Percentiles rank a stretch among this genome's conserved stretches.
These are phyloP conservation scores for Clunio marinus DNA, from an alignment of 2,888 invertebrate genomes.

Conservation along the genomic window DNA sequence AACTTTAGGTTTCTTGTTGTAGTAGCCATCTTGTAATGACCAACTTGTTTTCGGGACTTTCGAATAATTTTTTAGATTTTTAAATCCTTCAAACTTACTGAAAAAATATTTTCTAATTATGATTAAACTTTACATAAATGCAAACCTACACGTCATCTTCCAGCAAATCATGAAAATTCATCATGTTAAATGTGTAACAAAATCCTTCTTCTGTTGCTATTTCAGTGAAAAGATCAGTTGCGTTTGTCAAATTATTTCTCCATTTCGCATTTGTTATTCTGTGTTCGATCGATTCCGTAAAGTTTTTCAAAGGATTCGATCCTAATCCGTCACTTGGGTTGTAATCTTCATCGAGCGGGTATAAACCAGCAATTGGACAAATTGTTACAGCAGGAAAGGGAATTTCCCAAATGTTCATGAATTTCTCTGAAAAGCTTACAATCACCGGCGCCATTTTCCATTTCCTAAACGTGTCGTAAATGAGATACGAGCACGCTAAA, in stretches of 20 bases:
- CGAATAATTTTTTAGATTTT: not conserved
- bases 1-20: not conserved
- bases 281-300: not conserved
- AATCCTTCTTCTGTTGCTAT: conserved; percentile 17
- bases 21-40: not conserved
- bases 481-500: conserved; percentile 11
- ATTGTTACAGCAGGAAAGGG: conserved; percentile 23
- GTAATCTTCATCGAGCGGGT: not conserved
- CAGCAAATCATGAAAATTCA: conserved; percentile 3
- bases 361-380: conserved; percentile 9
- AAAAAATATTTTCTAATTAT: not conserved
- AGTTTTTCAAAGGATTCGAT: not conserved
- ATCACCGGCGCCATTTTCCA: not conserved
- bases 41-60: not conserved
- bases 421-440: not conserved
- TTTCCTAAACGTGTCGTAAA: not conserved
- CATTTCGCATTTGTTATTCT: conserved; percentile 13
- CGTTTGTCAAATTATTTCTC: not conserved
- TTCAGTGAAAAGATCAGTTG: not conserved
- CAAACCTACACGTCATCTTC: conserved; percentile 2
- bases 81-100: conserved; percentile 4
- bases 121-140: not conserved
- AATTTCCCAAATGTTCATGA: conserved; percentile 25
- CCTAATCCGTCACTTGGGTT: not conserved
- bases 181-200: conserved; percentile 26